Evolutionary conservation across 2,888 invertebrate species (phyloP), one percentile per base, ranked within the genome.

Genomic region (Serripes groenlandicus): DNA sequence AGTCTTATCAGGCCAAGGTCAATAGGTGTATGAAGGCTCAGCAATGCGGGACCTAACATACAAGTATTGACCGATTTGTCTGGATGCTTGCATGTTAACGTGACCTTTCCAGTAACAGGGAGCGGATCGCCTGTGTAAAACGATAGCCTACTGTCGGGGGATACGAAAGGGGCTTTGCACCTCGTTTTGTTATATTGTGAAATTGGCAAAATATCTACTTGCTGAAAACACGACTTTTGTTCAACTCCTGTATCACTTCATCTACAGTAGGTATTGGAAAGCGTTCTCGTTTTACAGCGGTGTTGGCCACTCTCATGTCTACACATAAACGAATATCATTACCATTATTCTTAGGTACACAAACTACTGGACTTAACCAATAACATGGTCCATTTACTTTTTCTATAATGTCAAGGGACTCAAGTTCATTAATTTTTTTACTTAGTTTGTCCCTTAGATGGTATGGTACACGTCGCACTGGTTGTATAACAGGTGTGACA

Each of bases 371-470:
- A 34, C 81, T 82, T 11, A 88, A 80, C 88, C 88, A 88, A n/a
- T 75, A 62, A 34, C 74, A 85, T 7, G 87, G 85, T 23, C 86
- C 86, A n/a, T 81, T 62, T 7, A 85, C 89, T 54, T 76, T 78
- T 75, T 91, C 89, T 23, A 89, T 89, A n/a, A 90, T 82, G 66
- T 86, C 85, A 15, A 77, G 15, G 30, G 75, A n/a, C 68, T 89
- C 76, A n/a, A 68, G 23, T 68, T 68, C 68, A 34, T 68, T 37
- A n/a, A 68, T 15, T 4, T 87, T 73, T 37, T 86, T 52, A n/a
- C 85, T 30, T 18, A 90, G 49, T 72, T 88, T 84, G 1, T 58
- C 68, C 49, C 82, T 35, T 58, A 86, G 54, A 7, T 49, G 52
- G 28, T 68, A 72, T 5, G 85, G 85, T 56, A 82, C 32, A 11